A percentile compares a stretch with the other conserved stretches of the same genome.
Evolutionary conservation across 2,888 invertebrate species (phyloP).

Genomic region (Hypolimnas misippus): DNA sequence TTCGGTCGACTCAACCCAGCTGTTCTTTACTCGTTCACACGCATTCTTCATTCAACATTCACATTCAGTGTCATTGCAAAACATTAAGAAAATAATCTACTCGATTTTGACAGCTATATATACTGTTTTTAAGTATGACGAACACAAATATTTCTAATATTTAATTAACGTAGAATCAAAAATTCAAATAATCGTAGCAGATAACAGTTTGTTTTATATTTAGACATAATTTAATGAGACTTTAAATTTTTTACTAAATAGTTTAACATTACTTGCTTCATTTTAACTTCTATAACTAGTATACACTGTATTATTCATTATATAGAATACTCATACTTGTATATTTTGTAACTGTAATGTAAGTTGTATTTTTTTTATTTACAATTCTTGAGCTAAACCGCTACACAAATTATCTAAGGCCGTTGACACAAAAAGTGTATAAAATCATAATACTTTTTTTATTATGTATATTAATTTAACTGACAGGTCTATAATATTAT

Average conservation of each 20-base stretch:
- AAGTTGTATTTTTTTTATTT: background rate
- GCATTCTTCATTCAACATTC: slow-evolving; percentile 11
- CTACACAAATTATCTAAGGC: background rate
- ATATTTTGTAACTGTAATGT: background rate
- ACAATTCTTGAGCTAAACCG: background rate
- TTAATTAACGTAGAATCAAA: background rate
- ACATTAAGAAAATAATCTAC: background rate
- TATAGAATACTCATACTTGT: background rate
- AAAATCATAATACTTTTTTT: background rate
- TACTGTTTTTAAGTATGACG: background rate
- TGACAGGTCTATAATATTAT: no score
- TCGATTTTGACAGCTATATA: slow-evolving; percentile 1
- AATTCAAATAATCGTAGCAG: slow-evolving; percentile 9
- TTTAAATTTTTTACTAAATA: background rate
- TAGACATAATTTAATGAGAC: background rate
- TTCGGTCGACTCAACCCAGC: slow-evolving; percentile 21
- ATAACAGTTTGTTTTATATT: background rate
- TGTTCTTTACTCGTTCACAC: slow-evolving; percentile 17
- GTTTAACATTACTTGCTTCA: background rate
- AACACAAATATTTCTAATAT: background rate
- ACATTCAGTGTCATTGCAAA: background rate
- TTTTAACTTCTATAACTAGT: background rate
- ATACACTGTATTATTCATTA: background rate
- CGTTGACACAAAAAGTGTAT: background rate
- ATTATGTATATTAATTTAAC: background rate